Conservation (phyloP, 2,888 invertebrate species). For the Euphydryas editha region DNA sequence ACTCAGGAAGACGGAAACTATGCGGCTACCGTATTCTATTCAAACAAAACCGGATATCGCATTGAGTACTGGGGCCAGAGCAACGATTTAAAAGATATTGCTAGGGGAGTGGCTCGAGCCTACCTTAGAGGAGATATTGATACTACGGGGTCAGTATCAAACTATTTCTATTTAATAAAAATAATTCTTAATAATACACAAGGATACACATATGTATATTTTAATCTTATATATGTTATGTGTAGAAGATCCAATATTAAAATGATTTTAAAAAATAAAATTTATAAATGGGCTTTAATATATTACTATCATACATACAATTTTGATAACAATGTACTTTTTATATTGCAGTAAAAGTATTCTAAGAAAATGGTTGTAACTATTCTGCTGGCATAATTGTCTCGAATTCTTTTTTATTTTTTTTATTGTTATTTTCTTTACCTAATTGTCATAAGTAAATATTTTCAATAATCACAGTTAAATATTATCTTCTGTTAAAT, state of each 20-base stretch:
- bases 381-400: too few relatives aligned
- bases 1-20: slow-evolving; percentile 89
- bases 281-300: too few relatives aligned
- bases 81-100: slow-evolving; percentile 86
- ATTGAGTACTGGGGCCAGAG: slow-evolving; percentile 92
- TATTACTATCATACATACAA: too few relatives aligned
- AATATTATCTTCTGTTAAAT: too few relatives aligned
- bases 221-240: not conserved
- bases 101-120: slow-evolving; percentile 88
- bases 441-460: too few relatives aligned
- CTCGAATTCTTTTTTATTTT: too few relatives aligned
- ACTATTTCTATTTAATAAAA: not conserved
- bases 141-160: slow-evolving; percentile 86
- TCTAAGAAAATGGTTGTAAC: too few relatives aligned
- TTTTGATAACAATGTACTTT: too few relatives aligned
- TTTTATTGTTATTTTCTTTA: too few relatives aligned
- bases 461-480: too few relatives aligned
- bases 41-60: slow-evolving; percentile 86
- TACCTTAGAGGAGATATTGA: slow-evolving; percentile 89
- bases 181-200: not conserved
- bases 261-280: not conserved
- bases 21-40: slow-evolving; percentile 88
- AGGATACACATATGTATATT: not conserved
- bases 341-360: too few relatives aligned
- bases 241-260: not conserved